Conservation (phyloP, 2,113 vertebrate species). For the Agelaius tricolor region DNA sequence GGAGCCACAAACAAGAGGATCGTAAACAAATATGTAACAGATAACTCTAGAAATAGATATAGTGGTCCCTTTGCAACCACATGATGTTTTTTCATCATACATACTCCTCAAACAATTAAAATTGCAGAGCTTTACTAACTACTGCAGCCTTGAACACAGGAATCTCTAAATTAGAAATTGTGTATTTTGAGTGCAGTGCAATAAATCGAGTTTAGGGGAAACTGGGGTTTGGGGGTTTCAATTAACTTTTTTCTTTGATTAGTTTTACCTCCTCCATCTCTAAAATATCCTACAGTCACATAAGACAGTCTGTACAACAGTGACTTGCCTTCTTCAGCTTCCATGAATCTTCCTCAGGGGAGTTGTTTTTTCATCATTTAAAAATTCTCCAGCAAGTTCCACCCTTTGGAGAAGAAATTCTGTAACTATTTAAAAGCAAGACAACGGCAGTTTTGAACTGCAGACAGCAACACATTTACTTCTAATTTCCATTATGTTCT, state of each 20-base stretch:
- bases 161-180: neutral
- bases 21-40: neutral
- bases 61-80: neutral
- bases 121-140: neutral
- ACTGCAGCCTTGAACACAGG: neutral
- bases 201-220: neutral
- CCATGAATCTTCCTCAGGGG: neutral
- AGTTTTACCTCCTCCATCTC: conserved; percentile 45
- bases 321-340: neutral
- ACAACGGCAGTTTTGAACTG: neutral
- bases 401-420: neutral
- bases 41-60: neutral
- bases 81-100: neutral
- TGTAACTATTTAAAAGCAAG: neutral
- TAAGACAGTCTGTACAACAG: neutral
- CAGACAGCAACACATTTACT: neutral
- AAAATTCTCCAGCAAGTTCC: neutral
- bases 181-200: neutral
- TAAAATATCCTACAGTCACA: conserved; percentile 12
- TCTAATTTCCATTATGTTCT: neutral
- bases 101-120: neutral
- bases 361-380: neutral
- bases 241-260: neutral
- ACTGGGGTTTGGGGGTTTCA: neutral
- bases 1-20: neutral